Base-by-base conservation (phyloP, 2,113 vertebrate species). In the Tilapia sparmanii region DNA sequence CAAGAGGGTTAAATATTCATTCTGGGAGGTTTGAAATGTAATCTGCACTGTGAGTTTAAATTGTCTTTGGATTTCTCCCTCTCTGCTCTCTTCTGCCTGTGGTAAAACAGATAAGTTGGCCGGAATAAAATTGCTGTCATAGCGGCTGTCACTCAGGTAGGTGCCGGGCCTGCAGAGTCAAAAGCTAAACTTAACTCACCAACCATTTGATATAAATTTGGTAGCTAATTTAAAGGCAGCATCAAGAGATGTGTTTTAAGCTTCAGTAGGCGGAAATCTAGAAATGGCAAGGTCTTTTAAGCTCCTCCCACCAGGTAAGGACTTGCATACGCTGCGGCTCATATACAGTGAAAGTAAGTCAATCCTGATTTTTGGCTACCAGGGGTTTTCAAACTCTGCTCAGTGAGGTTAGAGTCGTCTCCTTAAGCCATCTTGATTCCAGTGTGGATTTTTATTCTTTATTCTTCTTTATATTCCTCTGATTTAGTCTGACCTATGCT, bases 11-110 rank as follows among this genome's bases (percentile, higher is more conserved):
- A 93, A 95, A 95, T 95, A 94, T 95, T 93, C 93, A 93, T 89
- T 94, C 94, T 91, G 85, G 91, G 92, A 94, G 93, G 92, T 92
- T 95, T 94, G 93, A 92, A 95, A 94, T 90, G 91, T 95, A 95
- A 96, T 95, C 94, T 92, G 81, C 86, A 24, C 89, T 83, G 87
- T 88, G 88, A 88, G 90, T 94, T 94, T 88, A 95, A 95, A 95
- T 95, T 93, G 91, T 93, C 91, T 95, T 91, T 93, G 84, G 88
- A 91, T 93, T 87, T 89, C 38, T 90, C 68, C 47, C 84, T 91
- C 84, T 87, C 83, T 84, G 68, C 90, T 93, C 87, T 81, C 40
- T 90, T 94, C 81, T 88, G 93, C 94, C 93, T 84, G 90, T 91
- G 86, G 91, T 93, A 86, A 90, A 85, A 63, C 80, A 57, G 86